These are phyloP conservation scores for Vulpes lagopus DNA, from an alignment of 2,113 vertebrate species.

Conservation along the genomic window DNA sequence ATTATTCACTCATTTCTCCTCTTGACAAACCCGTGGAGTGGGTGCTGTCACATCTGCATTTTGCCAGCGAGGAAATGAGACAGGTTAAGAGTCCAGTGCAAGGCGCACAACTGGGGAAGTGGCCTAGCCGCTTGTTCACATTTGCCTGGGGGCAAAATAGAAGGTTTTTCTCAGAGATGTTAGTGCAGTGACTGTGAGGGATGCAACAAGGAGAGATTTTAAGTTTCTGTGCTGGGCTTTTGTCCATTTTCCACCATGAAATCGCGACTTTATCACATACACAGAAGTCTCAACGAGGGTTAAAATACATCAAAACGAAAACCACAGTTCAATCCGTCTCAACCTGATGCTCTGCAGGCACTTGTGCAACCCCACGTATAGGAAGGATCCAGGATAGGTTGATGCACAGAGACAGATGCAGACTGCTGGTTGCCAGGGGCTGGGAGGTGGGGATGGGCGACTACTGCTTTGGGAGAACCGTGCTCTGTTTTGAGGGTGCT, in stretches of 20 bases:
- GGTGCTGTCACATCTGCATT: not conserved
- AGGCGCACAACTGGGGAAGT: accelerated
- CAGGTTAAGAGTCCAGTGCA: not conserved
- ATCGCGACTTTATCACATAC: not conserved
- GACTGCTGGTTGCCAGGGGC: not conserved
- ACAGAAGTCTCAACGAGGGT: not conserved
- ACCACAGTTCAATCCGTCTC: not conserved
- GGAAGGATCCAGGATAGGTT: not conserved
- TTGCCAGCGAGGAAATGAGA: not conserved
- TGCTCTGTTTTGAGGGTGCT: not conserved
- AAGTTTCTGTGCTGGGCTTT: not conserved
- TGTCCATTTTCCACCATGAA: not conserved
- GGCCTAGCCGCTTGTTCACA: accelerated
- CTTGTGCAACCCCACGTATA: not conserved
- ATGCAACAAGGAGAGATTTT: accelerated
- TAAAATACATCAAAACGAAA: not conserved
- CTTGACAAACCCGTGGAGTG: not conserved
- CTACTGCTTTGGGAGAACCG: accelerated
- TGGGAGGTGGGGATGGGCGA: accelerated
- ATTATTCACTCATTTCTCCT: not conserved
- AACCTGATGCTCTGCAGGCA: accelerated
- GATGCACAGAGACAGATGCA: not conserved
- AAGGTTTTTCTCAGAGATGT: not conserved
- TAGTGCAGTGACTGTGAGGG: not conserved
- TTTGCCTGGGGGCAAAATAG: not conserved